Evolutionary conservation across 53 echinoderm and acorn worm species (phyloP).

Genomic region (Mesocentrotus franciscanus): DNA sequence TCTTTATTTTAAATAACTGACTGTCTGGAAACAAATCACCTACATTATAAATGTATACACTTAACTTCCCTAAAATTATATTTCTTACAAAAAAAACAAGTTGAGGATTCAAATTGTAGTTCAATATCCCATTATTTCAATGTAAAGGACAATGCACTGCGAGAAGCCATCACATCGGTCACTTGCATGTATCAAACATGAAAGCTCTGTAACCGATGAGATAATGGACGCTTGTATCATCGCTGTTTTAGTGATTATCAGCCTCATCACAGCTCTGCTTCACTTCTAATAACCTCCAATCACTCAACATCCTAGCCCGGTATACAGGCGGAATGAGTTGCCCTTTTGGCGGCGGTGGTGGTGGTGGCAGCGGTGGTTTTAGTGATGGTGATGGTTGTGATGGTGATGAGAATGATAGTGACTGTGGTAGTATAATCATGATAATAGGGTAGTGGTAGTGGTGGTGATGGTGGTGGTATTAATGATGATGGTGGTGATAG

Average conservation of each 20-base stretch:
- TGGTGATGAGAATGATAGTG: background rate
- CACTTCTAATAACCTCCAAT: background rate
- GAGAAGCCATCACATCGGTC: background rate
- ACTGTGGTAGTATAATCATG: background rate
- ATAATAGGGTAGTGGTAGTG: background rate
- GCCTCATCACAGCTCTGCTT: background rate
- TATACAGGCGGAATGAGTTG: background rate
- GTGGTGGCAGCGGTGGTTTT: background rate
- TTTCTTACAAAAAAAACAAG: no score
- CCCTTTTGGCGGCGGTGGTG: background rate
- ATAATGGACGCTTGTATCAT: background rate
- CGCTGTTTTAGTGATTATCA: background rate
- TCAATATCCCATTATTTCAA: background rate
- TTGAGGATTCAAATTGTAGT: no score
- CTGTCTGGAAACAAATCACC: no score
- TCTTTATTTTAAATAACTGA: no score
- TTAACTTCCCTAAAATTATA: no score
- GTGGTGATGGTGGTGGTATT: background rate
- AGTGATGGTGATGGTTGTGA: background rate
- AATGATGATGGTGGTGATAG: background rate
- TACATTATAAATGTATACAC: no score
- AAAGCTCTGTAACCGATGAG: background rate
- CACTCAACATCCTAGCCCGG: background rate
- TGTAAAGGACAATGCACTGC: background rate
- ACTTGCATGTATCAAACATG: background rate